Conservation (phyloP, 1,140 invertebrate genomes). For the Tigriopus japonicus region DNA sequence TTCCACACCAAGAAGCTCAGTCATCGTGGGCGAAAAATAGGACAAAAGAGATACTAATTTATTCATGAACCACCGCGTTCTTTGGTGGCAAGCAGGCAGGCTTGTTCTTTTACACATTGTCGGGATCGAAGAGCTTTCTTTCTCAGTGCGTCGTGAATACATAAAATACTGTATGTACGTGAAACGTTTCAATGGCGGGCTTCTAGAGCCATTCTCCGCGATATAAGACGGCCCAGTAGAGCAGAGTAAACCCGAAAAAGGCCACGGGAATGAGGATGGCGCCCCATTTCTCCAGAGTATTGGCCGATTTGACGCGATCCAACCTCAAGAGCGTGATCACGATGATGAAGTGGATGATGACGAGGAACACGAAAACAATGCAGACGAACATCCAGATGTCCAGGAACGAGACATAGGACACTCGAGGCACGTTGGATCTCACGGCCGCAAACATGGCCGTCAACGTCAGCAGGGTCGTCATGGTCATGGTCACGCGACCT, state of each 20-base stretch:
- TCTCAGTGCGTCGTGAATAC: too few relatives aligned
- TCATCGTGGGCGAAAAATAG: too few relatives aligned
- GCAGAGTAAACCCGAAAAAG: background rate
- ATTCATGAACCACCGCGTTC: too few relatives aligned
- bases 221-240: background rate
- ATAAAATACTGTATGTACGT: too few relatives aligned
- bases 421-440: background rate
- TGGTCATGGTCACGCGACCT: constrained; percentile 7
- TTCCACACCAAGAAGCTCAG: too few relatives aligned
- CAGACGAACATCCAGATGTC: constrained; percentile 10
- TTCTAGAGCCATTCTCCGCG: too few relatives aligned
- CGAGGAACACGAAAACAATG: constrained; percentile 8
- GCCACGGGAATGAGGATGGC: background rate
- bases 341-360: background rate
- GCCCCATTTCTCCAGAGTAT: background rate
- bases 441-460: constrained; percentile 5
- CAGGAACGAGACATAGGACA: constrained; percentile 3
- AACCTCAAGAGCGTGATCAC: background rate
- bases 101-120: too few relatives aligned
- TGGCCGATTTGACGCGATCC: background rate
- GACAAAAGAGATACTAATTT: too few relatives aligned
- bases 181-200: too few relatives aligned
- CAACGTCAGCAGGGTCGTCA: constrained; percentile 6
- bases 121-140: too few relatives aligned
- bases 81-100: too few relatives aligned